Evolutionary conservation across 2,113 vertebrate species (phyloP).

Genomic region (Crypturellus undulatus): DNA sequence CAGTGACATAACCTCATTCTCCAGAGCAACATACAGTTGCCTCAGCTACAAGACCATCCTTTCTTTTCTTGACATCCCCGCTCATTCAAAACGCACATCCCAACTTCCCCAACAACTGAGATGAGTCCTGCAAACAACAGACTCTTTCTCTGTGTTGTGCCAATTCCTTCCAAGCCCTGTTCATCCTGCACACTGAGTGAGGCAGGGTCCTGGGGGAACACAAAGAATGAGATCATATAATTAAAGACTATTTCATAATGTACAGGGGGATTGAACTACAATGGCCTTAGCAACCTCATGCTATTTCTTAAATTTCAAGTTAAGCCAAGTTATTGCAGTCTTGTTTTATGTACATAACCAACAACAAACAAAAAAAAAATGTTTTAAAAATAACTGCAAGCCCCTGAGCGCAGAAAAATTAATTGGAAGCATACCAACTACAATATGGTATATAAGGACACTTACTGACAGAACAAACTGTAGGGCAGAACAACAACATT

Average conservation of each 20-base stretch:
- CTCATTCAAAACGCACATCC: slow-evolving; percentile 34
- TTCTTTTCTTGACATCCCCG: slow-evolving; percentile 50
- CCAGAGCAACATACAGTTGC: neutral
- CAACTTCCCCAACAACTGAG: slow-evolving; percentile 37
- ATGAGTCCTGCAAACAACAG: slow-evolving; percentile 60
- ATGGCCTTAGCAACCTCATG: slow-evolving; percentile 5
- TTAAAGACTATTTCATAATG: slow-evolving; percentile 57
- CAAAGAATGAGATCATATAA: slow-evolving; percentile 61
- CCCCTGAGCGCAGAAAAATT: neutral
- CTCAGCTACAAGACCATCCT: slow-evolving; percentile 39
- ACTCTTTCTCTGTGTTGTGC: slow-evolving; percentile 43
- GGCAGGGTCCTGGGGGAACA: slow-evolving; percentile 47
- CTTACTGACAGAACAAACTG: neutral
- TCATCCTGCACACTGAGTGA: slow-evolving; percentile 44
- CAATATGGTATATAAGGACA: neutral
- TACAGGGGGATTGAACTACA: slow-evolving; percentile 15
- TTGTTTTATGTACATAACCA: neutral
- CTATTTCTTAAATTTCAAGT: slow-evolving; percentile 33
- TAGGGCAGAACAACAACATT: neutral
- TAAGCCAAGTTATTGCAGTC: neutral
- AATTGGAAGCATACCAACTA: neutral
- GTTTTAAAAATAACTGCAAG: slow-evolving; percentile 9
- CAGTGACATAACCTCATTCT: slow-evolving; percentile 10
- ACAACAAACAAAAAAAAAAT: neutral
- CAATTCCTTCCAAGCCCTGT: slow-evolving; percentile 48